phyloP scores from a whole-genome alignment of 2,797 vertebrate species.

The Champsocephalus esox region DNA sequence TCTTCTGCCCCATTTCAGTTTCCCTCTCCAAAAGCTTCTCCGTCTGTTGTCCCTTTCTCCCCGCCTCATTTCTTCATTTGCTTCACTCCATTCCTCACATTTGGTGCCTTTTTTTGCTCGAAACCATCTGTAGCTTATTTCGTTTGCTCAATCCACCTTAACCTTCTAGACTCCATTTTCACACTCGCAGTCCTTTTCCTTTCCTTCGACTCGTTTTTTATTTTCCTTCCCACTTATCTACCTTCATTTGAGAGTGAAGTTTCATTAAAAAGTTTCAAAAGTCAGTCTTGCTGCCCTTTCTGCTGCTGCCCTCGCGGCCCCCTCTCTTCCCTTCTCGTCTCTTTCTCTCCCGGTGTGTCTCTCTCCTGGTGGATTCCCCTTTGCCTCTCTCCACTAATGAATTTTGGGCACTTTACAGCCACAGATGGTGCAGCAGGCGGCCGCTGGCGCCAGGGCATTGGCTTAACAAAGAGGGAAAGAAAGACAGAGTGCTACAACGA shows the following conservation, averaged over 20 bases:
- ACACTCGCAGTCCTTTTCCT: constrained; percentile 8
- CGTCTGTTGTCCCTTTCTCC: constrained; percentile 51
- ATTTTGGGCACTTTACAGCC: constrained; percentile 74
- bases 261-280: constrained; percentile 62
- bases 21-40: constrained; percentile 32
- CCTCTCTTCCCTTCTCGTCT: constrained; percentile 16
- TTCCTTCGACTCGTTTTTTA: constrained; percentile 10
- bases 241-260: constrained; percentile 38
- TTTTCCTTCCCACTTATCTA: constrained; percentile 1
- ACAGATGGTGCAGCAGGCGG: constrained; percentile 78
- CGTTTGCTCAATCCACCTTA: constrained; percentile 35
- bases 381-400: constrained; percentile 72
- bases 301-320: constrained; percentile 19
- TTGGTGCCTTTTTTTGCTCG: constrained; percentile 45
- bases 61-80: constrained; percentile 62
- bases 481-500: constrained; percentile 40
- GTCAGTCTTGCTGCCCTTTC: constrained; percentile 25
- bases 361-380: constrained; percentile 52
- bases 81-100: constrained; percentile 52
- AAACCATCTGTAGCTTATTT: constrained; percentile 47
- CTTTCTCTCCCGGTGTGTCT: constrained; percentile 17
- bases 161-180: constrained; percentile 52
- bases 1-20: constrained; percentile 36
- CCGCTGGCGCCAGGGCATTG: constrained; percentile 55
- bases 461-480: constrained; percentile 53